Conservation (phyloP, 37 sponge, comb jelly and placozoan genomes). For the Ephydatia muelleri region DNA sequence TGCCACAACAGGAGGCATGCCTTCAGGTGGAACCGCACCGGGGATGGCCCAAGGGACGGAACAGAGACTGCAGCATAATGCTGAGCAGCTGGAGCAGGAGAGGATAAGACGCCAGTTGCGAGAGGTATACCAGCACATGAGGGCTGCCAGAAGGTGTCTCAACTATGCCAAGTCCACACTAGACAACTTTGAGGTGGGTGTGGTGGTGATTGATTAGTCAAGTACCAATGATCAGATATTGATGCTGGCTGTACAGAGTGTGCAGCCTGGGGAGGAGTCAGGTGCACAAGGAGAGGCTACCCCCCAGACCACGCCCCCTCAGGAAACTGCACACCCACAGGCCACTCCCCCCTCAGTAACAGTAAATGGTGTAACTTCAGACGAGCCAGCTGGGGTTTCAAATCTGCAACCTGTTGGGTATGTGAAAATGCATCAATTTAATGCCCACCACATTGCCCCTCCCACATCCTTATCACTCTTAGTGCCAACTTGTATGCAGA, state of each 20-base stretch:
- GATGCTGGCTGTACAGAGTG: neutral
- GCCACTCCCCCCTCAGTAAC: neutral
- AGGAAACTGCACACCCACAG: too few relatives aligned
- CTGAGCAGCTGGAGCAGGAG: constrained; percentile 10
- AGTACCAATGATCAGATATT: neutral
- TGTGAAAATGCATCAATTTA: neutral
- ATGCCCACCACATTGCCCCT: too few relatives aligned
- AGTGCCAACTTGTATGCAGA: neutral
- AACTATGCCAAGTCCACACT: constrained; percentile 26
- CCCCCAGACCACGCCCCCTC: too few relatives aligned
- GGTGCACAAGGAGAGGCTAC: neutral
- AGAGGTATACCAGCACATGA: constrained; percentile 17
- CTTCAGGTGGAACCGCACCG: neutral
- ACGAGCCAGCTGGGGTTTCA: neutral
- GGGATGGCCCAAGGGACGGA: neutral
- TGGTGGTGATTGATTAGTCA: neutral
- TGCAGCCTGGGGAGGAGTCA: neutral
- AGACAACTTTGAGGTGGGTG: constrained; percentile 40
- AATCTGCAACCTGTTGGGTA: neutral
- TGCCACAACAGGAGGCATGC: neutral
- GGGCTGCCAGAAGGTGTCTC: constrained; percentile 15
- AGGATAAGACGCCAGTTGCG: constrained; percentile 4
- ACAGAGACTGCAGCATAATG: neutral
- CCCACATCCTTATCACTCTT: too few relatives aligned
- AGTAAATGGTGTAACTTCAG: neutral